Percentiles rank a stretch among this genome's conserved stretches.
These are phyloP conservation scores for Poecile atricapillus DNA, from an alignment of 2,113 vertebrate species.

Conservation along the genomic window DNA sequence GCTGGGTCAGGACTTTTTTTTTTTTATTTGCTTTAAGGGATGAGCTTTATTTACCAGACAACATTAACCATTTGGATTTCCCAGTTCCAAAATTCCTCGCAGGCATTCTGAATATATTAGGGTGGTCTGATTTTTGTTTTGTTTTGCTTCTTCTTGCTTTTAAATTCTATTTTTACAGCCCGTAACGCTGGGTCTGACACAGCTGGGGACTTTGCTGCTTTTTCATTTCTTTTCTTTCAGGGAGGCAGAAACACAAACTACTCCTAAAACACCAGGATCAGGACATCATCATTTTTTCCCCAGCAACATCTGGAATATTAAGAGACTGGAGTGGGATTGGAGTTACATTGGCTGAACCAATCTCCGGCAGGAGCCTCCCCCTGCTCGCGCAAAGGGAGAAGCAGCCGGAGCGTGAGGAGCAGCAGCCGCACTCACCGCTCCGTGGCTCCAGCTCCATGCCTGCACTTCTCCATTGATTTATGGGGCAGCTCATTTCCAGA, in stretches of 20 bases:
- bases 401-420: neutral
- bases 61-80: neutral
- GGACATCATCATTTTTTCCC: conserved; percentile 36
- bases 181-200: neutral
- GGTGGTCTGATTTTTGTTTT: neutral
- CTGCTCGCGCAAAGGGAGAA: neutral
- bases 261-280: neutral
- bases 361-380: conserved; percentile 45
- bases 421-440: neutral
- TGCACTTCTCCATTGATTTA: conserved; percentile 31
- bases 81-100: neutral
- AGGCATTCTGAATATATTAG: neutral
- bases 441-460: neutral
- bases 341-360: neutral
- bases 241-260: neutral
- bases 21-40: neutral
- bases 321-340: neutral
- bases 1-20: neutral
- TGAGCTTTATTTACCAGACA: conserved; percentile 16
- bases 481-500: conserved; percentile 34
- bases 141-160: neutral
- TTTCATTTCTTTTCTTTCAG: neutral
- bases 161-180: neutral
- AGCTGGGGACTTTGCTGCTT: neutral
- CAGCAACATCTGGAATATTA: conserved; percentile 60